Conservation (phyloP, 2,113 vertebrate species). For the Atractosteus spatula region DNA sequence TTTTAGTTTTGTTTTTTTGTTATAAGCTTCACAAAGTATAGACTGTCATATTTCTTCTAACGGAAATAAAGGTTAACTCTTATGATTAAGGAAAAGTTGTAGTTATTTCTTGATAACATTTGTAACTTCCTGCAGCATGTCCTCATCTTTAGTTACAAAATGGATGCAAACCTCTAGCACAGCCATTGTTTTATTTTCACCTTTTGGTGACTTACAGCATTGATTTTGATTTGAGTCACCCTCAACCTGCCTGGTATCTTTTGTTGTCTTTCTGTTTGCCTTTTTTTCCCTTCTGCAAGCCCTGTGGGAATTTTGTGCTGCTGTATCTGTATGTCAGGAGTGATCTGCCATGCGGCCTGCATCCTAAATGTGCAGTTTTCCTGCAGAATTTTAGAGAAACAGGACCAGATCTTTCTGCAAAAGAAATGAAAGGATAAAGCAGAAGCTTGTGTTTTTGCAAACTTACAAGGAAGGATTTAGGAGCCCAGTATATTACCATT, state of each 20-base stretch:
- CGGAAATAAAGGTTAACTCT: no score
- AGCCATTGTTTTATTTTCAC: background rate
- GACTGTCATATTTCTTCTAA: no score
- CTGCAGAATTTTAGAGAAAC: no score
- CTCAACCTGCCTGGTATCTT: background rate
- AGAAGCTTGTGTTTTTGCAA: no score
- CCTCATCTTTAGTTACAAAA: background rate
- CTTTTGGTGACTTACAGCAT: background rate
- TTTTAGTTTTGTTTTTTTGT: background rate
- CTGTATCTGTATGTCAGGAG: background rate
- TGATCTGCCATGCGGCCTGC: background rate
- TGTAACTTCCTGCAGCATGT: conserved; percentile 7
- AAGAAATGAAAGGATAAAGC: no score
- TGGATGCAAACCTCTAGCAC: background rate
- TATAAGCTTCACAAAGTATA: no score
- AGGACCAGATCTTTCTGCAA: no score
- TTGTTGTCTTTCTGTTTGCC: background rate
- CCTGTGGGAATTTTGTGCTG: background rate
- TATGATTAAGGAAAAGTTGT: no score
- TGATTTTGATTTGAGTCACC: background rate
- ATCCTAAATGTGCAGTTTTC: no score
- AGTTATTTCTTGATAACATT: background rate
- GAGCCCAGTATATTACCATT: no score
- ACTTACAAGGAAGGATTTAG: no score
- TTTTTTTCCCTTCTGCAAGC: background rate